These are phyloP conservation scores for Zeuzera pyrina DNA, from an alignment of 2,888 invertebrate species.

Conservation along the genomic window DNA sequence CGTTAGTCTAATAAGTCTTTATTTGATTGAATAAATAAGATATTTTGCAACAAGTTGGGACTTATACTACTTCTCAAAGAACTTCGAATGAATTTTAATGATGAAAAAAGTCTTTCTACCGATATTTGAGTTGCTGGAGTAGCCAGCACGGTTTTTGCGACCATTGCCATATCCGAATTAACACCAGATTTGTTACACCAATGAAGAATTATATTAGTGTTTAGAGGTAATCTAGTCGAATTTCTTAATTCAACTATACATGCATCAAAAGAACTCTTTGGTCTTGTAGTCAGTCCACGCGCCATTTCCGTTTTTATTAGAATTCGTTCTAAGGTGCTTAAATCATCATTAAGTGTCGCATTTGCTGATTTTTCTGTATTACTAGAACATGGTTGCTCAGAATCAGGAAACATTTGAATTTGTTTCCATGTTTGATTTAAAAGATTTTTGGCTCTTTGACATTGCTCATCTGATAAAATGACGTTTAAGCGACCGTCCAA, in stretches of 20 bases:
- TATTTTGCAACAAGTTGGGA: too few relatives aligned
- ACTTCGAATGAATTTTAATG: background rate
- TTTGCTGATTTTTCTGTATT: too few relatives aligned
- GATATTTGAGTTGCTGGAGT: background rate
- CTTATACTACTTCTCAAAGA: too few relatives aligned
- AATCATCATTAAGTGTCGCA: too few relatives aligned
- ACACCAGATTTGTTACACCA: background rate
- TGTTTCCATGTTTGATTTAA: background rate
- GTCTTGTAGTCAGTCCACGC: background rate
- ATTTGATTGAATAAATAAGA: too few relatives aligned
- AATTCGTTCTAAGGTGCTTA: background rate
- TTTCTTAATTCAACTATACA: background rate
- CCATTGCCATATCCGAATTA: background rate
- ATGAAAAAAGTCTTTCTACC: background rate
- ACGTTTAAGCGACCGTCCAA: background rate
- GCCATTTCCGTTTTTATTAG: background rate
- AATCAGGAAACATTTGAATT: background rate
- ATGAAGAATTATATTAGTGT: background rate
- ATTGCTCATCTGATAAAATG: background rate
- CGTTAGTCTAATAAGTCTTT: too few relatives aligned
- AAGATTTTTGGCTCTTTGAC: background rate
- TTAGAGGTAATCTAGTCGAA: background rate
- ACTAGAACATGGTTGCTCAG: background rate
- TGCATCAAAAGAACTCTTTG: background rate
- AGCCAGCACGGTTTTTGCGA: background rate